phyloP scores from a whole-genome alignment of 2,113 vertebrate species.

The Silurus asotus region DNA sequence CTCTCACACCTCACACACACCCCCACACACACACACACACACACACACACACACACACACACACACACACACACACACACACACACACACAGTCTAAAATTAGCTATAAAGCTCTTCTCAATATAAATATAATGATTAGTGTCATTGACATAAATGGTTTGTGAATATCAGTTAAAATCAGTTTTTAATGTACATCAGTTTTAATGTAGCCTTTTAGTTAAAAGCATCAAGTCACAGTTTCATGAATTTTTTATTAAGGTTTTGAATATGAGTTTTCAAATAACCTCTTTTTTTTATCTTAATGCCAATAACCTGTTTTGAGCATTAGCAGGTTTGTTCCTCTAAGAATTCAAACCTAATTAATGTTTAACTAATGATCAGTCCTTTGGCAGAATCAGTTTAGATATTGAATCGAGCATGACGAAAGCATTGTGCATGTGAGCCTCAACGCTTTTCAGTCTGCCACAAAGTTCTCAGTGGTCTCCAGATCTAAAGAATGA shows the following conservation, averaged over 20 bases:
- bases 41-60: too few relatives aligned
- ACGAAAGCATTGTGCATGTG: slow-evolving; percentile 47
- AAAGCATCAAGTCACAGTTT: not conserved
- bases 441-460: slow-evolving; percentile 37
- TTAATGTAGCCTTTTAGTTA: not conserved
- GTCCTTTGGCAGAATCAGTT: slow-evolving; percentile 39
- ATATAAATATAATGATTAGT: not conserved
- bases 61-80: not conserved
- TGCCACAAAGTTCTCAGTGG: slow-evolving; percentile 35
- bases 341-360: slow-evolving; percentile 26
- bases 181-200: not conserved
- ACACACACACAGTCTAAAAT: not conserved
- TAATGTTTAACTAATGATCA: slow-evolving; percentile 33
- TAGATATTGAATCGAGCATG: slow-evolving; percentile 45
- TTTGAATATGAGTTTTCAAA: not conserved
- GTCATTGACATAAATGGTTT: not conserved
- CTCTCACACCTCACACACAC: too few relatives aligned
- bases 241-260: not conserved
- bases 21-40: too few relatives aligned
- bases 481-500: slow-evolving; percentile 31
- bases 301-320: not conserved
- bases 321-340: slow-evolving; percentile 22
- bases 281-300: not conserved
- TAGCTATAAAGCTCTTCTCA: not conserved
- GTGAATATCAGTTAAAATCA: slow-evolving; percentile 4